Evolutionary conservation across 2,113 vertebrate genomes (phyloP).

Genomic region (Spilogale gracilis): DNA sequence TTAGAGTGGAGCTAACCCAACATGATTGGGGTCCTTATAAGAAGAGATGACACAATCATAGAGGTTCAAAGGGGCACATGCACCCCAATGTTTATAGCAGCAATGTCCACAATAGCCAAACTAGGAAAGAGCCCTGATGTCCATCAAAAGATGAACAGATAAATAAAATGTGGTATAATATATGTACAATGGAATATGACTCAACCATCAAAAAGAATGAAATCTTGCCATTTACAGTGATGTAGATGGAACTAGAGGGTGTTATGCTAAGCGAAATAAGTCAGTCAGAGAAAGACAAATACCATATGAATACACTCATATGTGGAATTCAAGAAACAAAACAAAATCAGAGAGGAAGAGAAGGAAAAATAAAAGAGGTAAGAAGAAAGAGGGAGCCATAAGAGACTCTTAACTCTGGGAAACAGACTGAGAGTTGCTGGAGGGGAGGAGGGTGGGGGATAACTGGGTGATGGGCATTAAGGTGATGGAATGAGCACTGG

Average conservation of each 20-base stretch:
- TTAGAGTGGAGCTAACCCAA: background rate
- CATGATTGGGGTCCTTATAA: background rate
- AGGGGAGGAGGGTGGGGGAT: too few species aligned
- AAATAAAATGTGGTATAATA: background rate
- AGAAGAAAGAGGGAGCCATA: background rate
- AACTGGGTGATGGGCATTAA: too few species aligned
- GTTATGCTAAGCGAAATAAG: background rate
- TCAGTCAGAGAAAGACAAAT: background rate
- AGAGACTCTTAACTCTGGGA: background rate
- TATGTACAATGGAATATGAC: background rate
- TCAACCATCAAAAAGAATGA: background rate
- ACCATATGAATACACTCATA: background rate
- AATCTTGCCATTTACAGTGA: background rate
- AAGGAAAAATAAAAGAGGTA: background rate
- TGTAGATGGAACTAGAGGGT: background rate
- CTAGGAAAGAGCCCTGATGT: background rate
- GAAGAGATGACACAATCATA: background rate
- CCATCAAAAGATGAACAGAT: background rate
- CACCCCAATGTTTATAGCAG: background rate
- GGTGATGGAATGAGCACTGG: too few species aligned
- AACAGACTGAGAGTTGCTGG: background rate
- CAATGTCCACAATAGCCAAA: background rate
- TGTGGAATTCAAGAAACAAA: background rate
- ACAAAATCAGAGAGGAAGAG: background rate
- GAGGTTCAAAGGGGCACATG: background rate